Evolutionary conservation across 2,113 vertebrate genomes (phyloP).

Genomic region (Xenotilapia leptura): DNA sequence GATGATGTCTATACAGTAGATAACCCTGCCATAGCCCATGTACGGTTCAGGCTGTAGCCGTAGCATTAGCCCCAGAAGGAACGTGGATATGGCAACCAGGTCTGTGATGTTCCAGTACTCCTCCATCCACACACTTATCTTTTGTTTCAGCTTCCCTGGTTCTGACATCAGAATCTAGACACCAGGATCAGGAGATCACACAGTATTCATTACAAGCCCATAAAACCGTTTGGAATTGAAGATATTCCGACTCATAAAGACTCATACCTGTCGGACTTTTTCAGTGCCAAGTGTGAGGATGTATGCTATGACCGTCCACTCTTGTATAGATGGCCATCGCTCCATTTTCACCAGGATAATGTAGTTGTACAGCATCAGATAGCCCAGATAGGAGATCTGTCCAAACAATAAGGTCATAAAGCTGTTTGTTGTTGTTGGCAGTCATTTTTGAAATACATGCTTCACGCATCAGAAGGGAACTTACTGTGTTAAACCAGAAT

Average conservation of each 20-base stretch:
- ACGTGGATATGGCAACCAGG: constrained; percentile 85
- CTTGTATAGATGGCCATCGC: constrained; percentile 86
- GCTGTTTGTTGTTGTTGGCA: neutral
- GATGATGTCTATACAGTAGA: constrained; percentile 98
- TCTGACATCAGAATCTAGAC: constrained; percentile 97
- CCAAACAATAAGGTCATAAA: neutral
- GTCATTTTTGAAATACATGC: neutral
- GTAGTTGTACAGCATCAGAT: constrained; percentile 95
- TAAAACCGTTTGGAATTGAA: neutral
- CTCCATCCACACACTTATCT: constrained; percentile 96
- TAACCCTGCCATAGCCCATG: constrained; percentile 93
- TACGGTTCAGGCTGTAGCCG: constrained; percentile 91
- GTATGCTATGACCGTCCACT: constrained; percentile 94
- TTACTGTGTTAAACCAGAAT: constrained; percentile 99
- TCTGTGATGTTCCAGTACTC: constrained; percentile 99
- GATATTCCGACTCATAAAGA: neutral
- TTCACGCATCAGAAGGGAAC: neutral
- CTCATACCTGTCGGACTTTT: constrained; percentile 90
- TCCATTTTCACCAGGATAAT: constrained; percentile 97
- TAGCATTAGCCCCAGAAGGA: constrained; percentile 85
- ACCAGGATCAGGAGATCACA: neutral
- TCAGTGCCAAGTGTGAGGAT: constrained; percentile 89
- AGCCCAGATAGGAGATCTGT: constrained; percentile 90
- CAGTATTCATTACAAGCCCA: neutral
- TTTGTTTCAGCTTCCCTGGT: constrained; percentile 95